Base-by-base conservation (phyloP, 2,797 vertebrate species). In the Protonibea diacanthus region DNA sequence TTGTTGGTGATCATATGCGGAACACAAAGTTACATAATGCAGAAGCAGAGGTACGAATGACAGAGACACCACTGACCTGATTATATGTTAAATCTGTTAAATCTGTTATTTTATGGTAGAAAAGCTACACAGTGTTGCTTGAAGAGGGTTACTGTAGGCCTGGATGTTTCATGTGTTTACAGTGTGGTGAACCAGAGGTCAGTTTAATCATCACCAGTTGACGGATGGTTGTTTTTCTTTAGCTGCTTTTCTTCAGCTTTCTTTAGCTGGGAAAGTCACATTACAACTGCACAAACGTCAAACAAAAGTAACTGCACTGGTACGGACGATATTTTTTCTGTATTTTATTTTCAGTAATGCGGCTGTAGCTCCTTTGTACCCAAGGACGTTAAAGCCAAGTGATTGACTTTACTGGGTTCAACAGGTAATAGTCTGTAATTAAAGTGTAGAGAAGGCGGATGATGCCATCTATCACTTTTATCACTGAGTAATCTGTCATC, bases 401-500 rank as follows among this genome's bases (percentile, higher is more conserved):
- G 33, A 38, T 38, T 38, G 33, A 38, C 33, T 40, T 65, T 40
- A 12, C 23, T 29, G 14, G 10, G 21, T 25, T 40, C 14, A 56
- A 61, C 44, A 38, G 53, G 70, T 61, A 8, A 59, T 9, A 14
- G 17, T 47, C 8, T 8, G 10, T 27, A 20, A 27, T 49, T 51
- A 27, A n/a, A 53, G 58, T 17, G 33, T 12, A 17, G 60, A 45
- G 62, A 52, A 58, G 59, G 62, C 74, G 18, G 53, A 45, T 71
- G 63, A 21, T 57, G 21, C 67, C 67, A 77, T 59, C 73, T 55
- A 15, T 56, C 68, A 68, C 58, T 60, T 58, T 79, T 64, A 80
- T 51, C 44, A 48, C 49, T 11, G 66, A 27, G 40, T 65, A 62
- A 72, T 72, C 56, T 61, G 56, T 67, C 18, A 48, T 56, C 27